Evolutionary conservation across 1,140 invertebrate species (phyloP).

Genomic region (Drosophila nigromelanica): DNA sequence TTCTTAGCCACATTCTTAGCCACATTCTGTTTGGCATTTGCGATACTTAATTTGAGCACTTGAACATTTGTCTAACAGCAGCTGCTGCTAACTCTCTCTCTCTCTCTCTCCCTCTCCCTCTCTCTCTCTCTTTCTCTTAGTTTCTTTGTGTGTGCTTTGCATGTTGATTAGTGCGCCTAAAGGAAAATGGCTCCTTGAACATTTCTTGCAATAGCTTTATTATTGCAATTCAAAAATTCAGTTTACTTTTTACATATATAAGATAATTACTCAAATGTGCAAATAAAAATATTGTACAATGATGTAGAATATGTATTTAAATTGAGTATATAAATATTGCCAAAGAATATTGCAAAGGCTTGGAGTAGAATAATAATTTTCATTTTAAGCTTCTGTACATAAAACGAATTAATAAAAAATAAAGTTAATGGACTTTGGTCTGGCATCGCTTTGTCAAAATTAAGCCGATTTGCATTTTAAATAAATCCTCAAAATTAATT

Average conservation of each 20-base stretch:
- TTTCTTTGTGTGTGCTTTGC: background rate
- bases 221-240: background rate
- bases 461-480: too few species aligned
- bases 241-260: conserved; percentile 6
- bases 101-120: background rate
- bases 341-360: too few species aligned
- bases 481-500: too few species aligned
- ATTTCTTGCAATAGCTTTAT: conserved; percentile 19
- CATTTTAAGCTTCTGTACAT: too few species aligned
- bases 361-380: too few species aligned
- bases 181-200: conserved; percentile 2
- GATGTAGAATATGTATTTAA: too few species aligned
- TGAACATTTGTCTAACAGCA: conserved; percentile 27
- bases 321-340: too few species aligned
- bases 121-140: background rate
- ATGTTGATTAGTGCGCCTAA: conserved; percentile 34
- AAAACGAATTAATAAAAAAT: too few species aligned
- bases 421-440: too few species aligned
- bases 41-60: conserved; percentile 39
- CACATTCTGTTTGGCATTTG: conserved; percentile 21
- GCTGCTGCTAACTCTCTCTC: background rate
- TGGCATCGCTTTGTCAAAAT: too few species aligned
- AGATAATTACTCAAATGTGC: too few species aligned
- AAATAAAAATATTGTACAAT: too few species aligned
- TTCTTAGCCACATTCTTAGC: conserved; percentile 10